Evolutionary conservation across 2,113 vertebrate species (phyloP).

Genomic region (Pao palembangensis): DNA sequence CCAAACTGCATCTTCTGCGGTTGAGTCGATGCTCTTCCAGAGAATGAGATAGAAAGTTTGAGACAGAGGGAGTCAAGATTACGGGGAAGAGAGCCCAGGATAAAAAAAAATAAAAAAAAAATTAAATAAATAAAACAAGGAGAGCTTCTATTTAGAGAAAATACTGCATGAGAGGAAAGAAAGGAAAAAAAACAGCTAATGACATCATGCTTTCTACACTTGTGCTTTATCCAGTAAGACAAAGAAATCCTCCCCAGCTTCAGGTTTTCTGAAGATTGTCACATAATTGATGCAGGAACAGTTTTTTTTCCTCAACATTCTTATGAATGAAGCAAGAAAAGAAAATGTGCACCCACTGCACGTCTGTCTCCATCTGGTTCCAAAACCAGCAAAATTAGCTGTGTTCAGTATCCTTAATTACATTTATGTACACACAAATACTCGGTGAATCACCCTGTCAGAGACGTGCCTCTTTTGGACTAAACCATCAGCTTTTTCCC

Average conservation of each 20-base stretch:
- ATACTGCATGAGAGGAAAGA: conserved; percentile 11
- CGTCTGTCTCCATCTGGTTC: not conserved
- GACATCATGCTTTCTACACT: conserved; percentile 6
- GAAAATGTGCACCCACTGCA: not conserved
- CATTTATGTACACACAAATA: not conserved
- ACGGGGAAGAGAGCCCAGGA: too few relatives aligned
- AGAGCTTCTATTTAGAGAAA: conserved; percentile 23
- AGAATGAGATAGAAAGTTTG: conserved; percentile 30
- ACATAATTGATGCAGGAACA: conserved; percentile 20
- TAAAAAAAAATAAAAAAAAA: too few relatives aligned
- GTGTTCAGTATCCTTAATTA: conserved; percentile 13
- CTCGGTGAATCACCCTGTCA: conserved; percentile 11
- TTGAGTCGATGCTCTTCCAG: not conserved
- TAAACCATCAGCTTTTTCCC: conserved; percentile 23
- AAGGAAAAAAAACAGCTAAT: conserved; percentile 4
- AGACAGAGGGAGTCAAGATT: conserved; percentile 16
- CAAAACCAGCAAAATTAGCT: not conserved
- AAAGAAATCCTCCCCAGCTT: conserved; percentile 18
- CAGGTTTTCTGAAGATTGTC: not conserved
- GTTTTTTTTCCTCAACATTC: conserved; percentile 4
- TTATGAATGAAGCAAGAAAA: conserved; percentile 5
- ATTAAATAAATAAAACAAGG: too few relatives aligned
- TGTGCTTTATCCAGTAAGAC: not conserved
- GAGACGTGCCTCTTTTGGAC: conserved; percentile 14
- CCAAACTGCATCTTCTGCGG: conserved; percentile 14